phyloP scores from a whole-genome alignment of 92 coral and sea anemone genomes.

The Desmophyllum pertusum region DNA sequence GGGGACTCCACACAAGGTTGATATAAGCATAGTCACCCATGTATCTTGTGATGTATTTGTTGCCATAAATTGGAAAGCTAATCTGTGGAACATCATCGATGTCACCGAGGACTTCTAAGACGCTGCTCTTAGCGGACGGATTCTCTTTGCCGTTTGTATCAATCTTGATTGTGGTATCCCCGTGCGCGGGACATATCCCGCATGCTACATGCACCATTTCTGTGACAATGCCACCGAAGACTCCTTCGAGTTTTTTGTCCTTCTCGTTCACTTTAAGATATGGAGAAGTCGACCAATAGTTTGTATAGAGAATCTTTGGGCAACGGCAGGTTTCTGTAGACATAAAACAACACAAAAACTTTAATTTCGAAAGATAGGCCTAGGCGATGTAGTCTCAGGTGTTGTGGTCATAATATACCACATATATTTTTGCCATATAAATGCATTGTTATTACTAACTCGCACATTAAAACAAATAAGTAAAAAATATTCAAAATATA shows the following conservation, averaged over 20 bases:
- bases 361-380: too few relatives aligned
- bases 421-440: too few relatives aligned
- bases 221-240: slow-evolving; percentile 47
- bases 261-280: slow-evolving; percentile 42
- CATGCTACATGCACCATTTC: slow-evolving; percentile 61
- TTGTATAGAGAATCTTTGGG: slow-evolving; percentile 69
- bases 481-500: too few relatives aligned
- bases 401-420: too few relatives aligned
- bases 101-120: slow-evolving; percentile 50
- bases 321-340: slow-evolving; percentile 74
- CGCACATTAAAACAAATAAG: too few relatives aligned
- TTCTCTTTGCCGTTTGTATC: slow-evolving; percentile 49
- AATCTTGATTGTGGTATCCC: slow-evolving; percentile 45
- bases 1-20: slow-evolving; percentile 79
- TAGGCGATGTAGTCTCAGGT: too few relatives aligned
- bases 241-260: slow-evolving; percentile 45
- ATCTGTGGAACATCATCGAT: slow-evolving; percentile 71
- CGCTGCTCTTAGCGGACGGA: slow-evolving; percentile 35
- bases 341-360: neutral
- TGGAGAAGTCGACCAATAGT: slow-evolving; percentile 79
- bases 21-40: slow-evolving; percentile 62
- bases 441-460: too few relatives aligned
- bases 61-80: slow-evolving; percentile 84
- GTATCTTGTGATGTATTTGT: slow-evolving; percentile 56
- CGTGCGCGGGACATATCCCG: slow-evolving; percentile 74